Percentiles rank a stretch among this genome's conserved stretches.
phyloP scores from a whole-genome alignment of 2,888 invertebrate genomes.

The Caenorhabditis parvicauda region DNA sequence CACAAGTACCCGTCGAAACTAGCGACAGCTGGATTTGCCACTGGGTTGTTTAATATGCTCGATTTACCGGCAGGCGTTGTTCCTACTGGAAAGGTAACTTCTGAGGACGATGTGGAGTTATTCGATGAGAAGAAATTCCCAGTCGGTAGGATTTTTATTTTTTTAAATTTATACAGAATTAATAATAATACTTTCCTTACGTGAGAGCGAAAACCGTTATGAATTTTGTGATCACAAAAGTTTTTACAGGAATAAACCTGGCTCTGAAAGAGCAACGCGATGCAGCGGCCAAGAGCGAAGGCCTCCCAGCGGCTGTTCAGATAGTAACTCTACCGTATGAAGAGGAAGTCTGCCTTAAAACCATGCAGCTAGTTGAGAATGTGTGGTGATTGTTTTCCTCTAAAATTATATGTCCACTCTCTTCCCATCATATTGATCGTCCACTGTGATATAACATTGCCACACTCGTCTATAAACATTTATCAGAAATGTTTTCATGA shows the following conservation, averaged over 20 bases:
- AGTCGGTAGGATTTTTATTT: constrained; percentile 30
- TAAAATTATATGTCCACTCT: neutral
- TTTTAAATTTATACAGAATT: neutral
- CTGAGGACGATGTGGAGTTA: constrained; percentile 43
- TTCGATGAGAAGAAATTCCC: constrained; percentile 45
- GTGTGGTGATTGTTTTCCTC: constrained; percentile 3
- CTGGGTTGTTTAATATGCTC: constrained; percentile 62
- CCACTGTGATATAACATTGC: too few species aligned
- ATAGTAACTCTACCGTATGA: constrained; percentile 43
- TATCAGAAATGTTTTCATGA: too few species aligned
- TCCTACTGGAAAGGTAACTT: constrained; percentile 60
- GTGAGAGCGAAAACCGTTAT: neutral
- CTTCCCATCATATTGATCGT: neutral
- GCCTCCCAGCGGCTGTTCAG: constrained; percentile 53
- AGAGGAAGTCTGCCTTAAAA: constrained; percentile 50
- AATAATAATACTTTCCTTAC: neutral
- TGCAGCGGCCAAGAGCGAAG: constrained; percentile 37
- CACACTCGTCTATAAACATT: too few species aligned
- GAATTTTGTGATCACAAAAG: too few species aligned
- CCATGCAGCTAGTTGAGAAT: constrained; percentile 46
- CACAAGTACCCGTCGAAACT: constrained; percentile 52
- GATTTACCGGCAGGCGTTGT: constrained; percentile 64
- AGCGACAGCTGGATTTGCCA: constrained; percentile 52
- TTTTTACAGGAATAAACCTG: constrained; percentile 39
- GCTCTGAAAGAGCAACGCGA: constrained; percentile 41